A percentile compares a stretch with the other conserved stretches of the same genome.
Conservation (phyloP, 2,888 invertebrate species). For the Ditula angustiorana region DNA sequence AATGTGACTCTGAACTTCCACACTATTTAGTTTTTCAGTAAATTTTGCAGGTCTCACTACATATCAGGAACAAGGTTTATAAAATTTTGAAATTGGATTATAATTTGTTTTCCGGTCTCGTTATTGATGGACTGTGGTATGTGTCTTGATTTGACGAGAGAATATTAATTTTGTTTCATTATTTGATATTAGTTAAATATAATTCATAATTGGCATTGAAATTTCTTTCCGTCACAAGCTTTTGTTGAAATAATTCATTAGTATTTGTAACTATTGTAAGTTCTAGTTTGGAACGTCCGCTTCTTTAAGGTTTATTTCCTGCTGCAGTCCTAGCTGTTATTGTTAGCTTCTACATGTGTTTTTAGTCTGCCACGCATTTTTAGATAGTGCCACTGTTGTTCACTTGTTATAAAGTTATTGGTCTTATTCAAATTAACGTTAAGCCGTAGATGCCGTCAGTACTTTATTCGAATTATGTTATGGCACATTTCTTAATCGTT, state of each 20-base stretch:
- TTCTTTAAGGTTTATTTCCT: slow-evolving; percentile 18
- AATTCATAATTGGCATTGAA: slow-evolving; percentile 52
- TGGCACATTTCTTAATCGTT: neutral
- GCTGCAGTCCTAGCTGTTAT: slow-evolving; percentile 8
- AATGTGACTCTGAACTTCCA: slow-evolving; percentile 60
- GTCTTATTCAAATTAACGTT: neutral
- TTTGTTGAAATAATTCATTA: slow-evolving; percentile 13
- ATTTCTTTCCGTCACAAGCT: slow-evolving; percentile 39
- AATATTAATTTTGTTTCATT: slow-evolving; percentile 38
- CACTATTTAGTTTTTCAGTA: slow-evolving; percentile 82
- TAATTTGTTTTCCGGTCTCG: slow-evolving; percentile 63
- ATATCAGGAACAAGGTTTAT: slow-evolving; percentile 83
- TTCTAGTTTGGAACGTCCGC: slow-evolving; percentile 28
- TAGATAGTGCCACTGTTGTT: neutral
- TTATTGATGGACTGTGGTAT: slow-evolving; percentile 65
- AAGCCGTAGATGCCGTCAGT: neutral
- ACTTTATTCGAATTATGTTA: neutral
- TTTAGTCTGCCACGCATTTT: slow-evolving; percentile 18
- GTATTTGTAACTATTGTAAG: slow-evolving; percentile 17
- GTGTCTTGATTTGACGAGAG: slow-evolving; percentile 57
- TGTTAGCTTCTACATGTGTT: slow-evolving; percentile 15
- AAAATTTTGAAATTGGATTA: slow-evolving; percentile 58
- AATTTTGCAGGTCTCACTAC: slow-evolving; percentile 84
- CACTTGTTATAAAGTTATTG: neutral
- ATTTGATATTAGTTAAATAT: slow-evolving; percentile 29